These are phyloP conservation scores for Oplegnathus fasciatus DNA, from an alignment of 2,113 vertebrate species.

Conservation along the genomic window DNA sequence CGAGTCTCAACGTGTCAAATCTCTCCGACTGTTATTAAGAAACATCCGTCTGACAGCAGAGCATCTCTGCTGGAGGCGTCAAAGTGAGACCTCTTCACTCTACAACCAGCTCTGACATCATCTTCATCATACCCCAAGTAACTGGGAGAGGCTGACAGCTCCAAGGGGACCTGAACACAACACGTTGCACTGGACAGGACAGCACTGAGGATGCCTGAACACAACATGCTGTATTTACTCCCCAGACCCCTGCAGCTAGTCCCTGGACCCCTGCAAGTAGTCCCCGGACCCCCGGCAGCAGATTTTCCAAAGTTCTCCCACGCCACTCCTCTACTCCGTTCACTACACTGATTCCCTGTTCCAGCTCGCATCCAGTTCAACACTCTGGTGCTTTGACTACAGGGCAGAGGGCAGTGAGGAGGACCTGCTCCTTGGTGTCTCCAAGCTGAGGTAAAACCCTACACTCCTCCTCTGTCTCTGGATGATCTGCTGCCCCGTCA, in stretches of 20 bases:
- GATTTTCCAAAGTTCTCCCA: too few species aligned
- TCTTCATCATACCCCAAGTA: constrained; percentile 15
- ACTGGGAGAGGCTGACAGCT: neutral
- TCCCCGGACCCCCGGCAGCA: too few species aligned
- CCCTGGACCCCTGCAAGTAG: too few species aligned
- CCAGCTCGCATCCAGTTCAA: too few species aligned
- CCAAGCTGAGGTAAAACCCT: too few species aligned
- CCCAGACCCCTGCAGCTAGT: neutral
- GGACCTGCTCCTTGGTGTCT: too few species aligned
- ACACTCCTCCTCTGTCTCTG: too few species aligned
- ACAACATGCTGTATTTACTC: neutral
- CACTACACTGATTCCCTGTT: too few species aligned
- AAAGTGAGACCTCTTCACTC: constrained; percentile 28
- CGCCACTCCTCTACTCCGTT: too few species aligned
- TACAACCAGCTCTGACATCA: neutral
- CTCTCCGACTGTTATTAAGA: constrained; percentile 25
- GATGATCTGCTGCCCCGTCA: too few species aligned
- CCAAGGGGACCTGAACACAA: constrained; percentile 20
- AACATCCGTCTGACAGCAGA: constrained; percentile 38
- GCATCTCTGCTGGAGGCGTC: neutral
- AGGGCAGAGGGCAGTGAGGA: too few species aligned
- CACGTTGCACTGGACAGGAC: neutral
- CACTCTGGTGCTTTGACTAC: too few species aligned
- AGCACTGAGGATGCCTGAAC: constrained; percentile 16
- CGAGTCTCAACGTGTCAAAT: constrained; percentile 22